Evolutionary conservation across 2,113 vertebrate species (phyloP).

Genomic region (Oxyruncus cristatus): DNA sequence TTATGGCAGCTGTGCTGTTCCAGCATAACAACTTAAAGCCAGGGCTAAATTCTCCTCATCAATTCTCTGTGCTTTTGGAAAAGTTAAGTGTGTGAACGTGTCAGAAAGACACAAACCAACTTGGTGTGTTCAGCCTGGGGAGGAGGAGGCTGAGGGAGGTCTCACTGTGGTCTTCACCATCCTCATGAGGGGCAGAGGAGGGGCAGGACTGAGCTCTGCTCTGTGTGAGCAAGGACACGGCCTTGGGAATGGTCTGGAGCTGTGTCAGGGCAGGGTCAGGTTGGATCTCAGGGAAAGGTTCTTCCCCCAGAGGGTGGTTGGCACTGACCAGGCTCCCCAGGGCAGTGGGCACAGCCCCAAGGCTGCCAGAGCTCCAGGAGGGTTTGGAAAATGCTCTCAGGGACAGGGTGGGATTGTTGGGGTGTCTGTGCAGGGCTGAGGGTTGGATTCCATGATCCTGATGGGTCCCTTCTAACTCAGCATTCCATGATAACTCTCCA

Average conservation of each 20-base stretch:
- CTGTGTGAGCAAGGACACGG: background rate
- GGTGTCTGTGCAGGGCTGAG: background rate
- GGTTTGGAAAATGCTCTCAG: background rate
- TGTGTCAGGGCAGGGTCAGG: background rate
- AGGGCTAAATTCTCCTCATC: background rate
- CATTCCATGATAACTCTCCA: background rate
- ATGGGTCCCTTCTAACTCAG: background rate
- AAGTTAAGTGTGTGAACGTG: rapidly evolving
- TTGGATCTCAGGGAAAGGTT: background rate
- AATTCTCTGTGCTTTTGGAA: background rate
- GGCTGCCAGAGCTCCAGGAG: background rate
- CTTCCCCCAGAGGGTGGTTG: background rate
- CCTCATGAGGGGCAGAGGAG: background rate
- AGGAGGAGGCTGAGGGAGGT: background rate
- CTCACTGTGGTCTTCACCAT: background rate
- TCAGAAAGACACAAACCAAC: background rate
- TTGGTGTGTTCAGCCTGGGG: background rate
- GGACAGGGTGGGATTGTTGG: background rate
- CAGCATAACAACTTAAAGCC: background rate
- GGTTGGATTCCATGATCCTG: background rate
- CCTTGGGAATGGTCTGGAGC: background rate
- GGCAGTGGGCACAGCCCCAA: background rate
- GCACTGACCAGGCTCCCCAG: background rate
- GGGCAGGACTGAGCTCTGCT: background rate
- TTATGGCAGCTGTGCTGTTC: background rate